These are phyloP conservation scores for Natrix natrix DNA, from an alignment of 2,797 vertebrate genomes.

Conservation along the genomic window DNA sequence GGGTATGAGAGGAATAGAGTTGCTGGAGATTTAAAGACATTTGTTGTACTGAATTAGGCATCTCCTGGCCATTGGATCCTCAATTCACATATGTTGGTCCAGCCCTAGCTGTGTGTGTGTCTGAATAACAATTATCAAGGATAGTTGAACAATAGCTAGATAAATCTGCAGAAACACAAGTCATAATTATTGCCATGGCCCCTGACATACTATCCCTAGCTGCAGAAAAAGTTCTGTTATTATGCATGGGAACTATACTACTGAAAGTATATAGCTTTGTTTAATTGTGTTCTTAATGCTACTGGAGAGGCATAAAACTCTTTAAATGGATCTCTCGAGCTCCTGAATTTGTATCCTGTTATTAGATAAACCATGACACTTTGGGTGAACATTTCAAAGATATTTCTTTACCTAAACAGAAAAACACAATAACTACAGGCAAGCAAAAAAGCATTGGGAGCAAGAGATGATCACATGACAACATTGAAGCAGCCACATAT, in stretches of 20 bases:
- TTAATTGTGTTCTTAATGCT: not conserved
- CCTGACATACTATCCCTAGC: not conserved
- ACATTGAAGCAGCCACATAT: not conserved
- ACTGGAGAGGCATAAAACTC: not conserved
- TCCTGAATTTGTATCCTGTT: not conserved
- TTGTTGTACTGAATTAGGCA: not conserved
- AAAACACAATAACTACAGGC: not conserved
- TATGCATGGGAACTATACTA: not conserved
- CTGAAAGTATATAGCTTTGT: not conserved
- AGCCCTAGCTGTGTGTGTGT: not conserved
- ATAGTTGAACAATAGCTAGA: not conserved
- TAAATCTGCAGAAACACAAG: not conserved
- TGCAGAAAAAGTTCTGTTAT: not conserved
- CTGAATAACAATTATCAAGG: slow-evolving; percentile 14
- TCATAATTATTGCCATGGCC: not conserved
- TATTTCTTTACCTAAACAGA: not conserved
- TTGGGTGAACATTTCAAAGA: not conserved
- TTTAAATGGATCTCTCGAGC: not conserved
- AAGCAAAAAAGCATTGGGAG: not conserved
- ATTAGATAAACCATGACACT: not conserved
- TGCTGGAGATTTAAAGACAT: not conserved
- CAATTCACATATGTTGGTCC: not conserved
- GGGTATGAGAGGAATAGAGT: not conserved
- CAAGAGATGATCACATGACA: not conserved
- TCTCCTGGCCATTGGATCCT: not conserved